These are phyloP conservation scores for Dicrurus megarhynchus DNA, from an alignment of 2,113 vertebrate species.

Conservation along the genomic window DNA sequence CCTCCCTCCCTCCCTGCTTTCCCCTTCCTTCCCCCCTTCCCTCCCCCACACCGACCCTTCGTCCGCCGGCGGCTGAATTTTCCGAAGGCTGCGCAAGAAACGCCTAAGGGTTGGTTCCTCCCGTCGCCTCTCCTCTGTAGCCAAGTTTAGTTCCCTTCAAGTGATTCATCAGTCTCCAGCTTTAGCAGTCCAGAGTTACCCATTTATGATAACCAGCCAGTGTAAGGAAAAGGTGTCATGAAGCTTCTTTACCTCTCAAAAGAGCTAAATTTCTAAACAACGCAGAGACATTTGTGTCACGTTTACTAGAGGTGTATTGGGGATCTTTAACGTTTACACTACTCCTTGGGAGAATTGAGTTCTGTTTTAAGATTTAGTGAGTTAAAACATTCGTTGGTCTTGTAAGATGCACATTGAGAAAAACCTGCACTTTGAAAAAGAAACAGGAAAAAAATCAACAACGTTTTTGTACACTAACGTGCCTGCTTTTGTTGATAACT, in stretches of 20 bases:
- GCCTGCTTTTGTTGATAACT: constrained; percentile 81
- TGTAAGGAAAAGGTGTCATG: constrained; percentile 61
- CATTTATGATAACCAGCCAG: constrained; percentile 62
- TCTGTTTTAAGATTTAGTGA: constrained; percentile 61
- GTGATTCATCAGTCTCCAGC: constrained; percentile 65
- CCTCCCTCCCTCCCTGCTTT: not conserved
- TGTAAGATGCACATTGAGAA: constrained; percentile 56
- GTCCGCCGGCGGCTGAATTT: constrained; percentile 46
- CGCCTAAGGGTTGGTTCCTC: constrained; percentile 51
- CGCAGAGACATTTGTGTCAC: constrained; percentile 46
- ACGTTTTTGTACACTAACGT: constrained; percentile 77
- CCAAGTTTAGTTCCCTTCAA: constrained; percentile 49
- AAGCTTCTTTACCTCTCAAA: constrained; percentile 64
- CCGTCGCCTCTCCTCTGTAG: constrained; percentile 34
- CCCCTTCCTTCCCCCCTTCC: not conserved
- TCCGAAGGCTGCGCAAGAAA: constrained; percentile 56
- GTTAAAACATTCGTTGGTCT: constrained; percentile 64
- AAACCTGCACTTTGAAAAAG: constrained; percentile 58
- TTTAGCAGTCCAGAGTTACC: constrained; percentile 66
- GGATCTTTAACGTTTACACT: constrained; percentile 70
- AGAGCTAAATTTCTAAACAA: constrained; percentile 62
- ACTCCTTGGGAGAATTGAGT: constrained; percentile 65
- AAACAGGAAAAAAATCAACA: constrained; percentile 46
- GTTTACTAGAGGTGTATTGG: constrained; percentile 62
- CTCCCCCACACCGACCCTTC: not conserved